Percentiles rank a stretch among this genome's conserved stretches.
Evolutionary conservation across 2,888 invertebrate species (phyloP).

Genomic region (Aradus depressus): DNA sequence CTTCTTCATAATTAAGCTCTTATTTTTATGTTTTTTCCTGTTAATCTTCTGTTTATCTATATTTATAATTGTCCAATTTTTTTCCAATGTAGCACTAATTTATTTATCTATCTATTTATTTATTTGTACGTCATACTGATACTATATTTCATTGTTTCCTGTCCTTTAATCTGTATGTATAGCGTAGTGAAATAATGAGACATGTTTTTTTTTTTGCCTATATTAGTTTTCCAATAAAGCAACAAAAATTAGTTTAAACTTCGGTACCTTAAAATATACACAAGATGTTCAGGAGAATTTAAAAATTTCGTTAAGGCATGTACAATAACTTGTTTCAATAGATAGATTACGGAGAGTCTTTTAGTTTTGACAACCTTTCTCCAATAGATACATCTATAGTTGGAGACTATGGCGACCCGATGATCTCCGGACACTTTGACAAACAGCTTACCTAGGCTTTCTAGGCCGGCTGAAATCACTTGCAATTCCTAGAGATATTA

Average conservation of each 20-base stretch:
- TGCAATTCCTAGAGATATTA: conserved; percentile 21
- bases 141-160: no score
- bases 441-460: conserved; percentile 22
- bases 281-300: conserved; percentile 19
- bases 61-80: no score
- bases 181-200: no score
- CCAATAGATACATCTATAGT: conserved; percentile 27
- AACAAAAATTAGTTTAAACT: not conserved
- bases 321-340: conserved; percentile 27
- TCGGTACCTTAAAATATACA: conserved; percentile 25
- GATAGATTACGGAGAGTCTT: conserved; percentile 27
- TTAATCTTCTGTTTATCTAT: no score
- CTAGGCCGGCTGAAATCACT: conserved; percentile 20
- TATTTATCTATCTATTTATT: no score
- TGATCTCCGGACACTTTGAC: conserved; percentile 23
- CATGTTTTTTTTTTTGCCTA: not conserved
- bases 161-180: no score
- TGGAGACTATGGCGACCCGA: conserved; percentile 19
- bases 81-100: no score
- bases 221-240: not conserved
- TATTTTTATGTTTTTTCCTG: no score
- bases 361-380: conserved; percentile 24
- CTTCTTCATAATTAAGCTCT: no score
- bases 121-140: no score
- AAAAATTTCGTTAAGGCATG: conserved; percentile 24